These are phyloP conservation scores for Paradoxurus hermaphroditus DNA, from an alignment of 2,113 vertebrate genomes.

Conservation along the genomic window DNA sequence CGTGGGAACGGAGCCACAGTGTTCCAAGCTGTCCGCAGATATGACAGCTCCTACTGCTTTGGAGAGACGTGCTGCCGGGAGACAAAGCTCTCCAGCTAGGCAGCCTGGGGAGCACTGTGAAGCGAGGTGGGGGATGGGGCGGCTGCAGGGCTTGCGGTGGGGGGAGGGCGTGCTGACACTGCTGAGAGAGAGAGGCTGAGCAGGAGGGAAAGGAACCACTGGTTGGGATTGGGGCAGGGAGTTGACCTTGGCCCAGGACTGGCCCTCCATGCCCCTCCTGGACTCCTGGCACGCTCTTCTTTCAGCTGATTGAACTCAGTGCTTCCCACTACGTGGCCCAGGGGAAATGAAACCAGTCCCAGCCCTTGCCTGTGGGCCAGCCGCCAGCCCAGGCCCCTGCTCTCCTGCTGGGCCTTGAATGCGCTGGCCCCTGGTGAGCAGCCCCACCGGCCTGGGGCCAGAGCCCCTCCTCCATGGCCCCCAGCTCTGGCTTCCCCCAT, in stretches of 20 bases:
- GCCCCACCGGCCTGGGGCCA: rapidly evolving
- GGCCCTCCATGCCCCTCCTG: neutral
- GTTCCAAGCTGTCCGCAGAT: conserved; percentile 24
- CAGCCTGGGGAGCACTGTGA: neutral
- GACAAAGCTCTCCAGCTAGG: neutral
- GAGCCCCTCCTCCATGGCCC: too few relatives aligned
- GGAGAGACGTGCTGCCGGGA: conserved; percentile 66
- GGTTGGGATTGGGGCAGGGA: neutral
- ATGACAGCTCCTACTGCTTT: conserved; percentile 59
- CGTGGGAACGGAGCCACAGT: neutral
- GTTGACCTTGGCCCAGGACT: neutral
- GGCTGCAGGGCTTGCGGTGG: neutral
- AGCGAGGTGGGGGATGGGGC: neutral
- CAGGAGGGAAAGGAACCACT: neutral
- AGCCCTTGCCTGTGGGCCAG: conserved; percentile 64
- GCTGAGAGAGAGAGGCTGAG: neutral
- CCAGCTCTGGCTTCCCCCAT: too few relatives aligned
- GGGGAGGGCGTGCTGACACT: neutral
- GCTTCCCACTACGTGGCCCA: conserved; percentile 67
- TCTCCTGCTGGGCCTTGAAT: conserved; percentile 79
- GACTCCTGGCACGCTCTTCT: neutral
- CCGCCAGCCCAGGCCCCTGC: conserved; percentile 59
- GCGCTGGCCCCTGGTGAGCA: conserved; percentile 63
- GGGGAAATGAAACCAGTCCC: neutral
- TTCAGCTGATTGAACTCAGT: conserved; percentile 79